phyloP scores from a whole-genome alignment of 2,888 invertebrate species.

The Ceratothoa steindachneri region DNA sequence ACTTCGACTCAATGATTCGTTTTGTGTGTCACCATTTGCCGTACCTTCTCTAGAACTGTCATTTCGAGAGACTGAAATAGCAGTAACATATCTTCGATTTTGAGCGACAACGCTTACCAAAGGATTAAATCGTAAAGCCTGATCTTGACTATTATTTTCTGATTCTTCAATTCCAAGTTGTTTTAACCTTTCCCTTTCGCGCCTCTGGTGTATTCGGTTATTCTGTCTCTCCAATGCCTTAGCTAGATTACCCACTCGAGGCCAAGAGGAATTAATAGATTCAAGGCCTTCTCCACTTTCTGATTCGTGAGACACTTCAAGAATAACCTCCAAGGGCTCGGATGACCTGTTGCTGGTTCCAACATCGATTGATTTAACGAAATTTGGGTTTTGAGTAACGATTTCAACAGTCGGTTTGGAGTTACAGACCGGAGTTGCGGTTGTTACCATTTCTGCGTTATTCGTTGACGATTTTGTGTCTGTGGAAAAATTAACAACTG shows the following conservation, averaged over 20 bases:
- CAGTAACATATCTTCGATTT: constrained; percentile 20
- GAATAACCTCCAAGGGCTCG: constrained; percentile 2
- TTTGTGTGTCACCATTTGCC: background rate
- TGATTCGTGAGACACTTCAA: background rate
- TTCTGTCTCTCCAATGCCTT: constrained; percentile 1
- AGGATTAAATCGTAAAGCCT: constrained; percentile 20
- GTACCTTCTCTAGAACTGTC: background rate
- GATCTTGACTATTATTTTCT: background rate
- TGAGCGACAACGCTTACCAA: constrained; percentile 23
- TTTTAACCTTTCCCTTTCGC: background rate
- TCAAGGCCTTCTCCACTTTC: background rate
- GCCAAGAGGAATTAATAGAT: constrained; percentile 15
- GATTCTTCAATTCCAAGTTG: background rate
- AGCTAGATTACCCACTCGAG: constrained; percentile 9
- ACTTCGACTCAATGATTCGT: background rate
- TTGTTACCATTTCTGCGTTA: too few relatives aligned
- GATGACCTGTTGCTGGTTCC: background rate
- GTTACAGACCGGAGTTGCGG: background rate
- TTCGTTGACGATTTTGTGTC: too few relatives aligned
- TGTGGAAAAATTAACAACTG: background rate
- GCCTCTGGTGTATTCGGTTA: background rate
- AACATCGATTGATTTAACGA: constrained; percentile 23
- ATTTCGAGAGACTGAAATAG: constrained; percentile 15
- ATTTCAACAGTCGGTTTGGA: constrained; percentile 11
- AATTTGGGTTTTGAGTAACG: constrained; percentile 22